Evolutionary conservation across 2,888 invertebrate genomes (phyloP).

Genomic region (Papilio elwesi): DNA sequence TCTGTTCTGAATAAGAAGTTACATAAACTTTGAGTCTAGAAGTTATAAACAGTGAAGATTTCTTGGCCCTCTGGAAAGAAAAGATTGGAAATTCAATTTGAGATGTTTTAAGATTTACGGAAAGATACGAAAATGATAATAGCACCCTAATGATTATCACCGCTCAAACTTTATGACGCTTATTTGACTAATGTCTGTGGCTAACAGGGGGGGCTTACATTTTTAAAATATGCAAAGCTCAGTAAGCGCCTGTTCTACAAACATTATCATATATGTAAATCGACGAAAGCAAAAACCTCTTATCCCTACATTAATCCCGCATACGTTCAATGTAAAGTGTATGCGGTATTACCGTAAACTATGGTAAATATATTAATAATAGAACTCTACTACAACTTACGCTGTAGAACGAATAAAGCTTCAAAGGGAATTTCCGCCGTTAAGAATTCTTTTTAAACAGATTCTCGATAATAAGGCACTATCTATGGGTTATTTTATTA

Average conservation of each 20-base stretch:
- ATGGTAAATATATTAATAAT: neutral
- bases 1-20: no score
- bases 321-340: neutral
- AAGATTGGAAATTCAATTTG: no score
- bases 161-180: neutral
- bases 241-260: neutral
- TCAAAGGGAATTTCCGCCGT: no score
- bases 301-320: neutral
- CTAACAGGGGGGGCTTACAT: slow-evolving; percentile 13
- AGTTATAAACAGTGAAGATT: no score
- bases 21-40: no score
- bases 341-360: neutral
- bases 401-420: no score
- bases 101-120: no score
- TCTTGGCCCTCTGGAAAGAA: no score
- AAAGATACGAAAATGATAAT: neutral
- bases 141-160: neutral
- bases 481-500: no score
- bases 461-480: no score
- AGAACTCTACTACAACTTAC: no score
- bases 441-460: no score
- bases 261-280: slow-evolving; percentile 19
- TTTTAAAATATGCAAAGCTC: slow-evolving; percentile 27
- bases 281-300: neutral
- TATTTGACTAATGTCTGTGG: neutral